Base-by-base conservation (phyloP, 2,888 invertebrate species). In the Heliconius aoede region DNA sequence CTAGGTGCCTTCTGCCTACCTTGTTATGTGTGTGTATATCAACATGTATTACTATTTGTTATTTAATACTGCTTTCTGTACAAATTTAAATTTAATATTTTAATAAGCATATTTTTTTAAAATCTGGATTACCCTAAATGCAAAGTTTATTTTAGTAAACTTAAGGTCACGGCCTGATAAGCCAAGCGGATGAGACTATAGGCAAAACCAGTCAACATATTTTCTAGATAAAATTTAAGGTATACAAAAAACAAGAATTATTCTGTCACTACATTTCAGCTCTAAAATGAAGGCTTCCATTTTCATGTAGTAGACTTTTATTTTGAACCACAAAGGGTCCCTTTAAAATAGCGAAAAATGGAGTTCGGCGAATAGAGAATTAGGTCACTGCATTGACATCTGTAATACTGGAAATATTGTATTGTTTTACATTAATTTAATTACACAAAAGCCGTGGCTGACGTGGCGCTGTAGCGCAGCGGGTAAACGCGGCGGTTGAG, bases 291-390 rank as follows among this genome's bases (percentile, higher is more conserved):
- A 78, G 73, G 62, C 64, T 62, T 64, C 62, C 28, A 74, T 74
- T 68, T 75, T 76, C 78, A 61, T 76, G 62, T 76, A 69, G 69
- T 62, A 69, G 73, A 60, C 69, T 73, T 76, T 65, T 64, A 76
- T 76, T 76, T 73, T 73, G 26, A 60, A 76, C 76, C 68, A 69
- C 28, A 78, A 73, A 73, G 62, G 68, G 58, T 73, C 64, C 40
- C 67, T 73, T 69, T 73, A 71, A 73, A 76, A 73, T 69, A 73
- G 69, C 73, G 69, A 69, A 73, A 76, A 78, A 76, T 78, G 69
- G 73, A 78, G 76, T 76, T 73, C 76, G 75, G 61, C 72, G 71
- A 55, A 71, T 71, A 73, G 62, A 58, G 40, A 78, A 76, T 73
- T 73, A 72, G 76, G 73, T 71, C 78, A 67, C 32, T 46, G 67